Evolutionary conservation across 2,113 vertebrate species (phyloP).

Genomic region (Labeo rohita): DNA sequence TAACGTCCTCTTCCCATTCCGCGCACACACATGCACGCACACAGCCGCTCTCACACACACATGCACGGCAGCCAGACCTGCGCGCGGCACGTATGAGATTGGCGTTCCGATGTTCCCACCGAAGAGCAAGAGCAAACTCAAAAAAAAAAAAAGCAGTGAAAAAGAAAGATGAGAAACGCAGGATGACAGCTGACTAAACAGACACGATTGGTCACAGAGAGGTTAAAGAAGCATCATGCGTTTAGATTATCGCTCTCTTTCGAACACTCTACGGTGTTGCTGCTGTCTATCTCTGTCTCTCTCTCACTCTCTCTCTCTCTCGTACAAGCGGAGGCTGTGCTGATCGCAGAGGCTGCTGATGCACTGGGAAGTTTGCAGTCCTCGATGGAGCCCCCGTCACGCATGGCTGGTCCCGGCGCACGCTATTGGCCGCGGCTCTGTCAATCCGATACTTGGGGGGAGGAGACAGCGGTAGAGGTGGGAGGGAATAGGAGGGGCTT

Average conservation of each 20-base stretch:
- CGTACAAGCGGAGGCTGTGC: slow-evolving; percentile 48
- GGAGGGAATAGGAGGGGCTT: slow-evolving; percentile 43
- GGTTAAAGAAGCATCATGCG: slow-evolving; percentile 56
- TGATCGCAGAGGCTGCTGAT: slow-evolving; percentile 62
- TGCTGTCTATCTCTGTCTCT: slow-evolving; percentile 29
- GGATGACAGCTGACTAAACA: not conserved
- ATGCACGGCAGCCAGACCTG: slow-evolving; percentile 6
- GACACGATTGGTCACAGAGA: slow-evolving; percentile 13
- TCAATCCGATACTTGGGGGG: slow-evolving; percentile 66
- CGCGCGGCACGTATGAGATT: not conserved
- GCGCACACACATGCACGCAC: slow-evolving; percentile 39
- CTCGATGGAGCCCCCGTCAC: slow-evolving; percentile 74
- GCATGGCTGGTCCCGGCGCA: slow-evolving; percentile 69
- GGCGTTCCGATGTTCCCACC: not conserved
- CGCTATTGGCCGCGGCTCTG: slow-evolving; percentile 78
- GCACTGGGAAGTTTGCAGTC: slow-evolving; percentile 69
- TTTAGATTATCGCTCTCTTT: slow-evolving; percentile 58
- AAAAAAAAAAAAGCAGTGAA: not conserved
- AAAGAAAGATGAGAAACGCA: slow-evolving; percentile 27
- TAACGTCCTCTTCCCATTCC: slow-evolving; percentile 58
- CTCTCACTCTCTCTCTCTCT: slow-evolving; percentile 39
- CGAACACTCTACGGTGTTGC: slow-evolving; percentile 33
- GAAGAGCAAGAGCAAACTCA: slow-evolving; percentile 14
- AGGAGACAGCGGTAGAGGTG: slow-evolving; percentile 71
- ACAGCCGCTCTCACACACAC: slow-evolving; percentile 4